Evolutionary conservation across 2,888 invertebrate species (phyloP).

Genomic region (Rhyacophila evoluta): DNA sequence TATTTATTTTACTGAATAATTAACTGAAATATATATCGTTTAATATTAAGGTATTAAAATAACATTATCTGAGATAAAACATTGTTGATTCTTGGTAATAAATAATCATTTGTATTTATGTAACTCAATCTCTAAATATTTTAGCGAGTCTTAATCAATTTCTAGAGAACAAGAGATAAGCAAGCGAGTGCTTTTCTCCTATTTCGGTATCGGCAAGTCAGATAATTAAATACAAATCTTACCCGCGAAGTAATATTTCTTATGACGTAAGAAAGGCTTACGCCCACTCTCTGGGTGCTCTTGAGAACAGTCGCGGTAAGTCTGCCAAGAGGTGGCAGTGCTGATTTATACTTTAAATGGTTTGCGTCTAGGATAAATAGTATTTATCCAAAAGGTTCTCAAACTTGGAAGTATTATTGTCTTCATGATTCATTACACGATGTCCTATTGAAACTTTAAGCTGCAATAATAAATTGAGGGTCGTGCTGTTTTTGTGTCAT

Average conservation of each 20-base stretch:
- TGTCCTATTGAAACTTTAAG: not conserved
- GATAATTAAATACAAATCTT: constrained; percentile 18
- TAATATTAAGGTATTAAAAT: not conserved
- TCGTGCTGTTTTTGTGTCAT: not conserved
- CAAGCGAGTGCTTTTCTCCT: not conserved
- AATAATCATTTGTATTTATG: not conserved
- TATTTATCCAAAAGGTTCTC: constrained; percentile 6
- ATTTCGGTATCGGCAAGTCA: not conserved
- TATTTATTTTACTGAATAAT: no score
- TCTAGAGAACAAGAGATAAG: not conserved
- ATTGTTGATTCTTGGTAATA: not conserved
- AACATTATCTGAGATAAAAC: not conserved
- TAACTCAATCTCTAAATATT: not conserved
- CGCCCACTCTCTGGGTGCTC: not conserved
- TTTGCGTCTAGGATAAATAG: constrained; percentile 41
- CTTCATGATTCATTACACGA: not conserved
- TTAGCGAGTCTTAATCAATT: constrained; percentile 6
- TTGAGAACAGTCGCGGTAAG: not conserved
- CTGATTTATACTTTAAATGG: constrained; percentile 42
- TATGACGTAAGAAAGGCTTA: constrained; percentile 22
- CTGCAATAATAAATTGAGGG: not conserved
- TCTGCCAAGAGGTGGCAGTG: constrained; percentile 27
- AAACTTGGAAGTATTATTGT: not conserved
- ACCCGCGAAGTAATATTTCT: not conserved
- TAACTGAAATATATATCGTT: no score